Percentiles rank a stretch among this genome's conserved stretches.
These are phyloP conservation scores for Scyliorhinus canicula DNA, from an alignment of 2,797 vertebrate species.

Conservation along the genomic window DNA sequence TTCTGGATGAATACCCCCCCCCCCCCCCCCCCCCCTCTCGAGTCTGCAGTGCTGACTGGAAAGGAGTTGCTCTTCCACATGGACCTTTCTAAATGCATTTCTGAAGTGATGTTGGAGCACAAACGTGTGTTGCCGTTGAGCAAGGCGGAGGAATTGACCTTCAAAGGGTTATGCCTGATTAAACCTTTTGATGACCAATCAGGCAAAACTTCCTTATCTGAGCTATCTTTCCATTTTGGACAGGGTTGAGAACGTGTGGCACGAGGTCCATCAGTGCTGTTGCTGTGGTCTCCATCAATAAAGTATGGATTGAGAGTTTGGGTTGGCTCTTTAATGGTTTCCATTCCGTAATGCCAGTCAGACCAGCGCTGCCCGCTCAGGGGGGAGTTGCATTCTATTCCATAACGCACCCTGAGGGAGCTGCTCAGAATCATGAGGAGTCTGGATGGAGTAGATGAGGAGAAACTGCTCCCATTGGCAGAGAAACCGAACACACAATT, in stretches of 20 bases:
- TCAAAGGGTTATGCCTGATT: neutral
- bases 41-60: neutral
- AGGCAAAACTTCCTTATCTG: neutral
- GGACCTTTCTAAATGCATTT: neutral
- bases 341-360: neutral
- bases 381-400: neutral
- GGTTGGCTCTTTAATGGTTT: neutral
- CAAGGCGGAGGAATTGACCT: neutral
- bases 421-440: neutral
- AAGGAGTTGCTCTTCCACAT: neutral
- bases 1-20: neutral
- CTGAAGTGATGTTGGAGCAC: neutral
- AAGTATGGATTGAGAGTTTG: neutral
- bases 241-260: neutral
- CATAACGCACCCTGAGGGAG: neutral
- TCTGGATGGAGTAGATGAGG: too few species aligned
- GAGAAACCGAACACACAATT: too few species aligned
- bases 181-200: neutral
- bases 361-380: neutral
- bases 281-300: neutral
- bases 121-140: neutral
- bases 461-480: too few species aligned
- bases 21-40: neutral
- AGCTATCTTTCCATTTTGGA: neutral
- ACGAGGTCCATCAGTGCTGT: neutral